Evolutionary conservation across 2,888 invertebrate species (phyloP), one percentile per base, ranked within the genome.

Genomic region (Leucoma salicis): DNA sequence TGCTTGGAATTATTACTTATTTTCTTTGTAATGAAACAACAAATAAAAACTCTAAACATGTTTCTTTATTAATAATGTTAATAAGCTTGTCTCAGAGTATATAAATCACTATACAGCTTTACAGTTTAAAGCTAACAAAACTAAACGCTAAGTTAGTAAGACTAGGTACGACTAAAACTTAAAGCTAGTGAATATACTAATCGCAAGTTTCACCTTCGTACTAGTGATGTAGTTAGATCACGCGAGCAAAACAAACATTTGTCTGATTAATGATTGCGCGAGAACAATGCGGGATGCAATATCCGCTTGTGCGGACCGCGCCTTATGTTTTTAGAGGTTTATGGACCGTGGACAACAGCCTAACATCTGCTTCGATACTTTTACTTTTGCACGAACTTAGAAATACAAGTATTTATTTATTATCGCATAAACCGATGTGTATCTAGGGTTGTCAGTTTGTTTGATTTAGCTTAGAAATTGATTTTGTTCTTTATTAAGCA

Each of bases 271-370:
- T 70, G 66, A 60, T 62, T 54, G 50, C 15, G 42, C 35, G 63
- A 67, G 68, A 78, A 81, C 80, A 79, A 81, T 78, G 62, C 67
- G 47, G 45, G 53, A 61, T 63, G 76, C 78, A 76, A 79, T 65
- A 71, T 81, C 81, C 80, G 80, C 57, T 41, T 49, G 62, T 65
- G 66, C 66, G 64, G 49, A 51, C 58, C 63, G 70, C 64, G 66
- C 59, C 72, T 61, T 53, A 46, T 42, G 43, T 48, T 57, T 58
- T 60, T 34, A 43, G 42, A 31, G 49, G 43, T 73, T 64, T 70
- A 71, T 70, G 67, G 63, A 56, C 62, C 71, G 66, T 62, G 57
- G 50, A 53, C 54, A 50, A 39, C 39, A 46, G 42, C 53, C 48
- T 44, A 58, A 52, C 67, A 63, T 62, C 61, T 67, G 59, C 33